A percentile compares a stretch with the other conserved stretches of the same genome.
Conservation (phyloP, 2,888 invertebrate genomes). For the Caenorhabditis sulstoni region DNA sequence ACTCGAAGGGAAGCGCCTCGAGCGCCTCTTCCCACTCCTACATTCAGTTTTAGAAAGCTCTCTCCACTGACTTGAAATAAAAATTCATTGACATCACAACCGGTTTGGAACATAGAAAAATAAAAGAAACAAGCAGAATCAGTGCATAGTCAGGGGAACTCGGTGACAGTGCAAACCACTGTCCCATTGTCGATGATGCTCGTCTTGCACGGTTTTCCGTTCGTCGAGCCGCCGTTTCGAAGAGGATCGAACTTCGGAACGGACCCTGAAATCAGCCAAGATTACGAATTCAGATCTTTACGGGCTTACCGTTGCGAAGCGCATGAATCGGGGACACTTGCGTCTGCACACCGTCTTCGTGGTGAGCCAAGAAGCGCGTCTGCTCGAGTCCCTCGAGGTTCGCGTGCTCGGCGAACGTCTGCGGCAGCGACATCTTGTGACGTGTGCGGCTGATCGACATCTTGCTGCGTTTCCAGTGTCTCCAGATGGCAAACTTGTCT, state of each 20-base stretch:
- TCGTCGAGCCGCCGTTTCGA: conserved; percentile 16
- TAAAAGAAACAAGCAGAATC: background rate
- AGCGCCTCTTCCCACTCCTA: background rate
- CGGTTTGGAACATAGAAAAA: conserved; percentile 9
- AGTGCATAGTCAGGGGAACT: conserved; percentile 40
- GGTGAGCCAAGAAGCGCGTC: conserved; percentile 58
- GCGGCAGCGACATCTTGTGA: conserved; percentile 56
- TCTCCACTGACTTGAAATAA: background rate
- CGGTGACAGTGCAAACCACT: conserved; percentile 48
- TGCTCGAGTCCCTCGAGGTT: conserved; percentile 60
- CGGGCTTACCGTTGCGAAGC: conserved; percentile 58
- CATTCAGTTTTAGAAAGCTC: background rate
- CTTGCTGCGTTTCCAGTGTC: conserved; percentile 64
- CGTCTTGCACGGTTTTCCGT: conserved; percentile 35
- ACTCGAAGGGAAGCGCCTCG: background rate
- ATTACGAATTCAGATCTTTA: background rate
- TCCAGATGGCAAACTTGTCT: conserved; percentile 71
- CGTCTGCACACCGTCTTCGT: conserved; percentile 48
- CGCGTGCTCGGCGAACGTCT: conserved; percentile 40
- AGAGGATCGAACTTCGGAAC: conserved; percentile 24
- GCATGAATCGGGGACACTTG: conserved; percentile 60
- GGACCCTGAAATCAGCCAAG: conserved; percentile 20
- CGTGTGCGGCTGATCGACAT: conserved; percentile 45
- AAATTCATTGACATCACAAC: conserved; percentile 17
- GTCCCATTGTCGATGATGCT: conserved; percentile 41